phyloP scores from a whole-genome alignment of 2,797 vertebrate genomes.

The Falco berigora region DNA sequence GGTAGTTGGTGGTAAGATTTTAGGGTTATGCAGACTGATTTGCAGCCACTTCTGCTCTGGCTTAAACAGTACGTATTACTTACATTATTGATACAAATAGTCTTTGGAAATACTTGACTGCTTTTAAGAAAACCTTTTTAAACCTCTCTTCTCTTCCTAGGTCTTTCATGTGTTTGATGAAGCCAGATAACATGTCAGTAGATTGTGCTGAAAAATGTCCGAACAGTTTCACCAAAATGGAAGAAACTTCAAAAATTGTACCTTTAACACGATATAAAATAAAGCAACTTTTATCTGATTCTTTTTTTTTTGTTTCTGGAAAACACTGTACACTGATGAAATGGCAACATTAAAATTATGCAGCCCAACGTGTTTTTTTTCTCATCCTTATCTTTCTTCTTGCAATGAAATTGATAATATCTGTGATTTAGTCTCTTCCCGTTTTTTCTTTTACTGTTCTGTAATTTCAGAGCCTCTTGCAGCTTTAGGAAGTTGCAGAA shows the following conservation, averaged over 20 bases:
- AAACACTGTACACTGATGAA: neutral
- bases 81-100: neutral
- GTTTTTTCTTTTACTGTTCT: neutral
- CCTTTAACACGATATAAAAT: neutral
- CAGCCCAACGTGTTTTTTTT: neutral
- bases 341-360: neutral
- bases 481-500: neutral
- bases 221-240: neutral
- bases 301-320: neutral
- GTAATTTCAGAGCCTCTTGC: neutral
- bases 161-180: neutral
- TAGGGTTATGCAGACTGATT: neutral
- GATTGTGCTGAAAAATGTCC: neutral
- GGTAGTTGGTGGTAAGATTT: neutral
- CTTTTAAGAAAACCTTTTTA: neutral
- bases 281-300: neutral
- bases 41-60: neutral
- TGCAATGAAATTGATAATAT: neutral
- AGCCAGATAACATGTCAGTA: neutral
- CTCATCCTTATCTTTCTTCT: neutral
- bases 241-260: neutral
- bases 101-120: neutral
- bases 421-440: neutral
- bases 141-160: neutral
- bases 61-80: neutral